Conservation (phyloP, 2,888 invertebrate species). For the Stegophylla sp. region DNA sequence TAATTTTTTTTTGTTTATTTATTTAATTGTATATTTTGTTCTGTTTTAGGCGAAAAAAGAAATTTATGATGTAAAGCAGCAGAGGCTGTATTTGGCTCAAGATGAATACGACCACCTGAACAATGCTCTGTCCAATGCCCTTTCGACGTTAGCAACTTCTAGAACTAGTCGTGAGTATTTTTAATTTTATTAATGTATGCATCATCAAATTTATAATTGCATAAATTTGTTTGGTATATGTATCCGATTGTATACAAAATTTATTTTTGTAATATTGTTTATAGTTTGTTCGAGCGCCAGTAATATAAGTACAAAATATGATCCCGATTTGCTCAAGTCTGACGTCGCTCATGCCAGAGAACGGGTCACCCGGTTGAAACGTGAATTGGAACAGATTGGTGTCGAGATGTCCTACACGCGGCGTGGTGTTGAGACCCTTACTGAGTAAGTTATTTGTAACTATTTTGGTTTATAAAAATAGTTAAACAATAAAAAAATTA, state of each 20-base stretch:
- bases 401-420: constrained; percentile 91
- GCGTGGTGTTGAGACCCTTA: constrained; percentile 88
- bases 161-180: constrained; percentile 83
- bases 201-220: too few relatives aligned
- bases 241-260: too few relatives aligned
- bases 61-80: constrained; percentile 94
- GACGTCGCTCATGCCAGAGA: constrained; percentile 90
- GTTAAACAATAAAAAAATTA: too few relatives aligned
- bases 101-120: constrained; percentile 95
- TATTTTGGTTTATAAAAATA: too few relatives aligned
- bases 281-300: constrained; percentile 87
- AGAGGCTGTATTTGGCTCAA: constrained; percentile 89
- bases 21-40: constrained; percentile 36
- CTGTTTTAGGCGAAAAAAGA: constrained; percentile 88
- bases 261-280: too few relatives aligned
- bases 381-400: constrained; percentile 88
- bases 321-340: constrained; percentile 89
- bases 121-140: constrained; percentile 80
- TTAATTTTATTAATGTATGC: background rate
- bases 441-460: constrained; percentile 73
- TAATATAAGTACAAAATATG: constrained; percentile 88
- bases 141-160: constrained; percentile 84
- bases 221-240: too few relatives aligned
- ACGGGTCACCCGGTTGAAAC: constrained; percentile 84
- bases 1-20: too few relatives aligned